phyloP scores from a whole-genome alignment of 2,113 vertebrate species.

The Rhynchopsitta pachyrhyncha region DNA sequence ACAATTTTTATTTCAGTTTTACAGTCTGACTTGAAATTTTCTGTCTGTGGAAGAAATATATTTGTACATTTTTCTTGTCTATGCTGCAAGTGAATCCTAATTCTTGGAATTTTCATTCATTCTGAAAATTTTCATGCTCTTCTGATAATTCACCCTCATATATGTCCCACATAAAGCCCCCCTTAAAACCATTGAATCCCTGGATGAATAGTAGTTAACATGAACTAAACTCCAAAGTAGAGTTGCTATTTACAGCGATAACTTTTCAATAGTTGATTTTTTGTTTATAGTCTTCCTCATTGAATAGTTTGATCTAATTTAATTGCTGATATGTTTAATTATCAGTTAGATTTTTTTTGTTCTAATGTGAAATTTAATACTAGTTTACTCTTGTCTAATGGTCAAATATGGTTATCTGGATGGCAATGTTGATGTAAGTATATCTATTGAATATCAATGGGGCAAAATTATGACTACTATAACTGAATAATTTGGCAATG shows the following conservation, averaged over 20 bases:
- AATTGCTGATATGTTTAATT: neutral
- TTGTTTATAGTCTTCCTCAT: neutral
- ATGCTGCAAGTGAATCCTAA: neutral
- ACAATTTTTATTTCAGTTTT: slow-evolving; percentile 2
- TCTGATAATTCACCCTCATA: neutral
- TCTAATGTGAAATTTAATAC: neutral
- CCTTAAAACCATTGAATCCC: neutral
- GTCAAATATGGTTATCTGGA: neutral
- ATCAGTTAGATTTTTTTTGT: neutral
- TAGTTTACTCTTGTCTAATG: neutral
- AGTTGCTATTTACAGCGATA: neutral
- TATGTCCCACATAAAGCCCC: neutral
- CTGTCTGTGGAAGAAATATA: neutral
- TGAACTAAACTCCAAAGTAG: neutral
- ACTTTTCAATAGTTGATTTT: neutral
- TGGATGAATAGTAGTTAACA: neutral
- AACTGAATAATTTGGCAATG: neutral
- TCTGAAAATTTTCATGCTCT: neutral
- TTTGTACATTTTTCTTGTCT: neutral
- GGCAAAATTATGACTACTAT: neutral
- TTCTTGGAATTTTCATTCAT: slow-evolving; percentile 34
- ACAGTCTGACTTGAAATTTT: neutral
- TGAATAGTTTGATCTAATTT: neutral
- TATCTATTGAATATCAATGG: neutral
- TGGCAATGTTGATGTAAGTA: neutral